Evolutionary conservation across 2,888 invertebrate genomes (phyloP).

Genomic region (Phyto melanocephala): DNA sequence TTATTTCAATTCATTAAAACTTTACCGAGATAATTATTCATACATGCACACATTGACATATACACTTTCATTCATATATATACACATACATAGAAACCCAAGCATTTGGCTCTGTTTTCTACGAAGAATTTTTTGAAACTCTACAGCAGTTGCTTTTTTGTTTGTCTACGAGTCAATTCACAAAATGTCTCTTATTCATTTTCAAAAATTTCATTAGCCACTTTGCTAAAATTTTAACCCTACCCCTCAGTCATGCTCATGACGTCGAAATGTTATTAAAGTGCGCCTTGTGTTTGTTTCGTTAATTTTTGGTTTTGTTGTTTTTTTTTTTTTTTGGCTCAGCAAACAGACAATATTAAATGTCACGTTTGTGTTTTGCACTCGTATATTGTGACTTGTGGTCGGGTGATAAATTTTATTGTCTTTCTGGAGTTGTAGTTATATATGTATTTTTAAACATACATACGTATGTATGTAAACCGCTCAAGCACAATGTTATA

Average conservation of each 20-base stretch:
- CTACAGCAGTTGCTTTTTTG: background rate
- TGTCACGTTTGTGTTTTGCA: constrained; percentile 68
- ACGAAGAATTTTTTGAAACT: background rate
- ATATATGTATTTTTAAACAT: constrained; percentile 3
- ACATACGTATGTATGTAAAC: constrained; percentile 2
- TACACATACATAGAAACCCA: no score
- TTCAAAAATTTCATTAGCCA: constrained; percentile 18
- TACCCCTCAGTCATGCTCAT: background rate
- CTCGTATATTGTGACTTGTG: constrained; percentile 70
- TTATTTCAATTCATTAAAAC: background rate
- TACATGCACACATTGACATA: background rate
- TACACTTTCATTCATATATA: background rate
- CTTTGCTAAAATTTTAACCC: constrained; percentile 2
- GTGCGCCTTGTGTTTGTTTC: constrained; percentile 3
- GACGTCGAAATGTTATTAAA: background rate
- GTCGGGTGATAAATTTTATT: constrained; percentile 72
- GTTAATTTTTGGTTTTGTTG: constrained; percentile 9
- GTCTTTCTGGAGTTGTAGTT: constrained; percentile 63
- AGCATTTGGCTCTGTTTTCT: no score
- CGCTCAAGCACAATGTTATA: background rate
- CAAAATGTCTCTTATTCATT: background rate
- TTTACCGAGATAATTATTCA: background rate
- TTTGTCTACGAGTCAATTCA: background rate
- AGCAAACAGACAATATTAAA: constrained; percentile 67
- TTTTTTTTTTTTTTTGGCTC: constrained; percentile 18